Evolutionary conservation across 30 jellyfish, hydroid and myxozoan genomes (phyloP), one percentile per base, ranked within the genome.

Genomic region (Turritopsis rubra): DNA sequence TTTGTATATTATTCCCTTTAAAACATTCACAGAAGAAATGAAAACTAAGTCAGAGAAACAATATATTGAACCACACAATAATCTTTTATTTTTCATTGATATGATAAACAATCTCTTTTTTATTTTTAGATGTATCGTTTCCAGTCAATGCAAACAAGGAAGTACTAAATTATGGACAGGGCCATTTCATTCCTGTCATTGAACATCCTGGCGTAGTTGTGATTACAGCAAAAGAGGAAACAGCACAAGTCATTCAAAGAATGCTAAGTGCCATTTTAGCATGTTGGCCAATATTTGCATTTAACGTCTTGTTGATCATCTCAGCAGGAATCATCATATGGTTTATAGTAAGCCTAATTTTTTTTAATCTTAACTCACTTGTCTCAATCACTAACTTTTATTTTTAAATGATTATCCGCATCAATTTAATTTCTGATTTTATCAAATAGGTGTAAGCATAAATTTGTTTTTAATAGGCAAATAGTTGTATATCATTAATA

Each of bases 141-240:
- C 84, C 84, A 1, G 53, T 76, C 76, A 52, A 28, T 76, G 84
- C 71, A 21, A 21, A 16, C 41, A 54, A 28, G 18, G 68, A 76
- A 26, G 29, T 76, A 24, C 72, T 9, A 19, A 20, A 28, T 22
- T 28, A 26, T 24, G 53, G 21, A 27, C 25, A 28, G 18, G 21
- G 53, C 23, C 84, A 54, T 28, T 76, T 28, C 28, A 29, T 76
- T 52, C 72, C 84, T 1, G 18, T 76, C 18, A n/a, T 76, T 17
- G 71, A 76, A 28, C 84, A 76, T 22, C 84, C 84, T 28, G 84
- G 84, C 1, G 84, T 76, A 22, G 84, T 76, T 29, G 28, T 76
- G 84, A 28, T 76, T 26, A 52, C 84, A 28, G 29, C 29, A 23
- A 19, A 76, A 29, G 52, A 52, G 27, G 29, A 28, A 26, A 18